Percentiles rank a stretch among this genome's conserved stretches.
These are phyloP conservation scores for Jacana jacana DNA, from an alignment of 2,113 vertebrate genomes.

Conservation along the genomic window DNA sequence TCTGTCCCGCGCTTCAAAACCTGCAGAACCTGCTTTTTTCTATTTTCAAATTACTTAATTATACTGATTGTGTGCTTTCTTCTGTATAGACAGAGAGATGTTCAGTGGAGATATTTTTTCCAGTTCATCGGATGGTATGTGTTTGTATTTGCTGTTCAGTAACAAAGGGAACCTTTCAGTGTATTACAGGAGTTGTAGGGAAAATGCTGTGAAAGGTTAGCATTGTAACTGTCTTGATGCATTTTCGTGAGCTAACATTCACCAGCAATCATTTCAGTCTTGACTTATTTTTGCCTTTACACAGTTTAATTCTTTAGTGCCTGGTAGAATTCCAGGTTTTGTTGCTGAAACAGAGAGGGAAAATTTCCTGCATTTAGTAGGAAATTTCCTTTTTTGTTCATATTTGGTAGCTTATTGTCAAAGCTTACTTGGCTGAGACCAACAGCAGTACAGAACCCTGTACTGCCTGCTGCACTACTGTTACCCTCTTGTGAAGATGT, in stretches of 20 bases:
- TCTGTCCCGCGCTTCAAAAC: background rate
- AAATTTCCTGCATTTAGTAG: background rate
- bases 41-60: conserved; percentile 25
- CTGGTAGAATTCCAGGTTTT: background rate
- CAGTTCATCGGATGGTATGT: background rate
- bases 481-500: background rate
- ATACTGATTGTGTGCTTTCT: background rate
- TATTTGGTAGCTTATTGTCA: background rate
- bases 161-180: background rate
- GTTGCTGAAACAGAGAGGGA: background rate
- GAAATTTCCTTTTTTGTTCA: background rate
- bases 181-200: background rate
- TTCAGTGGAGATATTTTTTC: background rate
- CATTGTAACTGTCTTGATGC: background rate
- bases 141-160: background rate
- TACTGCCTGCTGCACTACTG: background rate
- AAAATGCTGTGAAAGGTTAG: background rate
- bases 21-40: background rate
- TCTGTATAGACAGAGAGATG: background rate
- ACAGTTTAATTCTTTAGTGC: background rate
- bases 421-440: background rate
- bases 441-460: accelerated
- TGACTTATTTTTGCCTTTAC: background rate
- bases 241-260: background rate
- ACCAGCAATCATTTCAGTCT: background rate